Percentiles rank a stretch among this genome's conserved stretches.
phyloP scores from a whole-genome alignment of 2,888 invertebrate genomes.

The Parnassius glacialis region DNA sequence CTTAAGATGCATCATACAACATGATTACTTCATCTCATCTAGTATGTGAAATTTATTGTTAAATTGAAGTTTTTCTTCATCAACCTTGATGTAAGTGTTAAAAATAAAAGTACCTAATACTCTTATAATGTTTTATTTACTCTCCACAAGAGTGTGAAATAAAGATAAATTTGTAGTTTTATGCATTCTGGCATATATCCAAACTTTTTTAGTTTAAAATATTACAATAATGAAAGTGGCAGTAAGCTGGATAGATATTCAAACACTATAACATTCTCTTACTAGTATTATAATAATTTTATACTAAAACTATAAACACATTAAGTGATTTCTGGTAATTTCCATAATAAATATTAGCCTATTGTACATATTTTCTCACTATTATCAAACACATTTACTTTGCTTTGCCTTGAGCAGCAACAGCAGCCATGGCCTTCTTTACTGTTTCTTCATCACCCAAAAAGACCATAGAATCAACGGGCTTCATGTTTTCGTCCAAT shows the following conservation, averaged over 20 bases:
- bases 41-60: no score
- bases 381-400: constrained; percentile 65
- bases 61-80: constrained; percentile 33
- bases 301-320: no score
- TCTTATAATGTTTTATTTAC: constrained; percentile 7
- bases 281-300: not conserved
- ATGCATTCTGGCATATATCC: constrained; percentile 7
- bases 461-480: constrained; percentile 86
- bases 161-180: not conserved
- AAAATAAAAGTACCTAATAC: constrained; percentile 1
- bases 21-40: no score
- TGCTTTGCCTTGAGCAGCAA: constrained; percentile 89
- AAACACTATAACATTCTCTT: not conserved
- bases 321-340: not conserved
- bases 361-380: constrained; percentile 1
- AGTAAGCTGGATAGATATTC: not conserved
- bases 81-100: constrained; percentile 22
- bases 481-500: constrained; percentile 85
- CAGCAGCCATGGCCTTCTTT: constrained; percentile 87
- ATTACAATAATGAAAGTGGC: not conserved
- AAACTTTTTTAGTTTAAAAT: constrained; percentile 1
- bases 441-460: constrained; percentile 90
- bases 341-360: constrained; percentile 15
- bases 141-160: constrained; percentile 2
- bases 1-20: no score